These are phyloP conservation scores for Trilocha varians DNA, from an alignment of 2,888 invertebrate species.

Conservation along the genomic window DNA sequence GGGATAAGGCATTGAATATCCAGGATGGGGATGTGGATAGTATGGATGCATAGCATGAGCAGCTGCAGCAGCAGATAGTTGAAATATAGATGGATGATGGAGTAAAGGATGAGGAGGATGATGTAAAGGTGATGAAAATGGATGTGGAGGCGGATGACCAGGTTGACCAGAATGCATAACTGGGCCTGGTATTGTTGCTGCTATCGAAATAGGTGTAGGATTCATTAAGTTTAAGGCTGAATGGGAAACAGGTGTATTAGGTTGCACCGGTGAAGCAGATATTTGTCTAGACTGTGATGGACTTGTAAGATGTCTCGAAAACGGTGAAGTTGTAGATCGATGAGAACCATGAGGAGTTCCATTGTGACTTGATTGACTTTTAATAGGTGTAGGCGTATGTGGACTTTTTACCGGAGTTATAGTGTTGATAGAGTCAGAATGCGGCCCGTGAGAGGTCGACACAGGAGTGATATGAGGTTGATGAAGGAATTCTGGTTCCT, in stretches of 20 bases:
- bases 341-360: conserved; percentile 52
- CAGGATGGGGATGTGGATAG: conserved; percentile 79
- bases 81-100: conserved; percentile 72
- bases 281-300: conserved; percentile 65
- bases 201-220: conserved; percentile 73
- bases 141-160: conserved; percentile 78
- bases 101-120: conserved; percentile 83
- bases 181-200: conserved; percentile 77
- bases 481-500: conserved; percentile 78
- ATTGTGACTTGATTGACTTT: conserved; percentile 59
- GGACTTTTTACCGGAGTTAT: conserved; percentile 73
- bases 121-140: conserved; percentile 79
- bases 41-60: conserved; percentile 81
- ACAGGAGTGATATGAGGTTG: conserved; percentile 67
- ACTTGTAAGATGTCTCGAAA: conserved; percentile 62
- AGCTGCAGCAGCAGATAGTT: conserved; percentile 74
- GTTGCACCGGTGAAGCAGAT: conserved; percentile 64
- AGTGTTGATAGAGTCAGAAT: conserved; percentile 57
- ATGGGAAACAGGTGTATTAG: conserved; percentile 67
- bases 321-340: conserved; percentile 64
- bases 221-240: conserved; percentile 77
- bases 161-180: conserved; percentile 83
- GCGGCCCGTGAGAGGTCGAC: conserved; percentile 58
- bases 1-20: conserved; percentile 79
- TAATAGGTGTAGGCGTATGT: conserved; percentile 68